phyloP scores from a whole-genome alignment of 2,113 vertebrate genomes.

The Melanerpes aurifrons region DNA sequence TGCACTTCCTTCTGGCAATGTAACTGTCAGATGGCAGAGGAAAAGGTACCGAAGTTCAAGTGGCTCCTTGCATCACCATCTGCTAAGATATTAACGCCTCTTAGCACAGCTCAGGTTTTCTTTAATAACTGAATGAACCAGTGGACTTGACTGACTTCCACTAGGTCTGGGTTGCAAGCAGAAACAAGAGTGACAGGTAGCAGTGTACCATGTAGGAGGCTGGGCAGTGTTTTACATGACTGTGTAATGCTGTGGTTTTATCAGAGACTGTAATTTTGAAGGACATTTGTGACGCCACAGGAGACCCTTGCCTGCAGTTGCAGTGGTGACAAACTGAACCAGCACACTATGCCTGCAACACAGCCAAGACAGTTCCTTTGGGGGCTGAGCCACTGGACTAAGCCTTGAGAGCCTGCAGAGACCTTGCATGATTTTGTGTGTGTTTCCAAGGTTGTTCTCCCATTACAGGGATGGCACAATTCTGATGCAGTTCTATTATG shows the following conservation, averaged over 20 bases:
- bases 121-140: not conserved
- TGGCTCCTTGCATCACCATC: constrained; percentile 31
- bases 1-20: constrained; percentile 8
- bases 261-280: not conserved
- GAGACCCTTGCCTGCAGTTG: not conserved
- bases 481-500: not conserved
- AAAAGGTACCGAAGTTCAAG: constrained; percentile 33
- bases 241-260: not conserved
- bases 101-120: not conserved
- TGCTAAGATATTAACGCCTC: not conserved
- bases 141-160: not conserved
- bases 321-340: not conserved
- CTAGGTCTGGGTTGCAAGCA: not conserved
- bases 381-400: not conserved
- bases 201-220: not conserved
- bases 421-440: not conserved
- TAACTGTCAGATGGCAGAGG: not conserved
- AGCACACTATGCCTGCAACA: not conserved
- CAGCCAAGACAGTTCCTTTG: not conserved
- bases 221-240: not conserved
- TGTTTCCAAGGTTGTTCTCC: not conserved
- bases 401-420: not conserved
- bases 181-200: not conserved
- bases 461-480: not conserved
- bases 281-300: accelerated